Conservation (phyloP, 1,140 invertebrate genomes). For the Drosophila lini region DNA sequence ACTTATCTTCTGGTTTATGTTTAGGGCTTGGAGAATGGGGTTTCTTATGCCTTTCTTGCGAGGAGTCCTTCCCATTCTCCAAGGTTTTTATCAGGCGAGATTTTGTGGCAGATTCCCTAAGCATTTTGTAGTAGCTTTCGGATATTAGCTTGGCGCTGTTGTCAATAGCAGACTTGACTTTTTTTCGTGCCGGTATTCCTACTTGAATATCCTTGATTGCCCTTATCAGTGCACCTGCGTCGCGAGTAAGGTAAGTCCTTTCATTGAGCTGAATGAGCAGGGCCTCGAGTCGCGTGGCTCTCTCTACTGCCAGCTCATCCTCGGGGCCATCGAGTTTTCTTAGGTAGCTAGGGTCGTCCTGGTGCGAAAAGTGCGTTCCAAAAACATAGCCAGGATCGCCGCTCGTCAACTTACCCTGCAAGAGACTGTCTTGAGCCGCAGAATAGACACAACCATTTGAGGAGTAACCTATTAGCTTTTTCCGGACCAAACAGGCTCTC, state of each 20-base stretch:
- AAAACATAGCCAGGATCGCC: not conserved
- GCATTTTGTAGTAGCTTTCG: conserved; percentile 1
- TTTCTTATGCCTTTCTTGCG: not conserved
- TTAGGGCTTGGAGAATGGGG: not conserved
- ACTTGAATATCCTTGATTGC: not conserved
- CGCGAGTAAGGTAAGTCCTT: conserved; percentile 4
- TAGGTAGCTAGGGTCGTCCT: no score
- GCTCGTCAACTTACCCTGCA: not conserved
- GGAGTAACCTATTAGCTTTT: not conserved
- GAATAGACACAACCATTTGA: not conserved
- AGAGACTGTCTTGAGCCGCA: not conserved
- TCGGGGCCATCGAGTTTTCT: not conserved
- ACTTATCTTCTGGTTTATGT: not conserved
- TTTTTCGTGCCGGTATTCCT: no score
- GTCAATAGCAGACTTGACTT: no score
- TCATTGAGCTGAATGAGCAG: not conserved
- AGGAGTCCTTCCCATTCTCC: not conserved
- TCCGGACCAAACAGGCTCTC: not conserved
- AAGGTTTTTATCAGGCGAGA: no score
- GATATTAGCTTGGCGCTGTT: not conserved
- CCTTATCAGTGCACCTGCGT: not conserved
- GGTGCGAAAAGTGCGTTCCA: not conserved
- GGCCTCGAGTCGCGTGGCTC: not conserved
- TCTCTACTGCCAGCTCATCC: not conserved
- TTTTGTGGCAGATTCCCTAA: not conserved